Evolutionary conservation across 1,140 invertebrate species (phyloP), one percentile per base, ranked within the genome.

Genomic region (Asbolus verrucosus): DNA sequence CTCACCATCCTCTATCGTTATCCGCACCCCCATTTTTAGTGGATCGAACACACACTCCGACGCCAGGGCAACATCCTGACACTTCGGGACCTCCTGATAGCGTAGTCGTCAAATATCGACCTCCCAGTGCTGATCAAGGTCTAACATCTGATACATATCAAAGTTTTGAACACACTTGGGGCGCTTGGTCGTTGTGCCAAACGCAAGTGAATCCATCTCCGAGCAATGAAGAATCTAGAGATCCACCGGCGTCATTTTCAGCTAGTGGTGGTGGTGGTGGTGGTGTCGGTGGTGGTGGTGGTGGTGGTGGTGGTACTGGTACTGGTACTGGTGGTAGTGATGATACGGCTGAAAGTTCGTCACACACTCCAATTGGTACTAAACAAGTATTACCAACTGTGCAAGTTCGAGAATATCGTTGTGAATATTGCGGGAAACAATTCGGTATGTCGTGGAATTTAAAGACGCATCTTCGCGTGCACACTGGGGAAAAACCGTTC

Each of bases 391-490:
- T 79, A 80, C 87, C 77, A 1, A 74, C 74, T 3, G 78, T 79
- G 5, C 88, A 89, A 9, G 89, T 92, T 5, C 86, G 92, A 16
- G 92, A 94, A 78, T 94, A 94, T 76, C 87, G 91, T 38, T 94
- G 92, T 78, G 91, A 90, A 78, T 94, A 94, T 80, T 94, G 92
- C 81, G 92, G 92, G 19, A 94, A 94, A 83, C 92, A 94, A 79
- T 94, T 94, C 77, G 92, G 92, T 27, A 94, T 94, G 92, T 93
- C 91, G 0, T 94, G 92, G 92, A 94, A 94, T 84, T 84, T 94
- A 71, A 93, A 94, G 80, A 94, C 92, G 39, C 92, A 94, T 83
- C 82, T 94, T 27, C 85, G 92, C 78, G 91, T 94, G 9, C 92
- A 94, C 78, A 94, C 92, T 0, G 93, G 92, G 41, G 93, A 94